Evolutionary conservation across 2,888 invertebrate genomes (phyloP), one percentile per base, ranked within the genome.

Genomic region (Mechanitis mazaeus): DNA sequence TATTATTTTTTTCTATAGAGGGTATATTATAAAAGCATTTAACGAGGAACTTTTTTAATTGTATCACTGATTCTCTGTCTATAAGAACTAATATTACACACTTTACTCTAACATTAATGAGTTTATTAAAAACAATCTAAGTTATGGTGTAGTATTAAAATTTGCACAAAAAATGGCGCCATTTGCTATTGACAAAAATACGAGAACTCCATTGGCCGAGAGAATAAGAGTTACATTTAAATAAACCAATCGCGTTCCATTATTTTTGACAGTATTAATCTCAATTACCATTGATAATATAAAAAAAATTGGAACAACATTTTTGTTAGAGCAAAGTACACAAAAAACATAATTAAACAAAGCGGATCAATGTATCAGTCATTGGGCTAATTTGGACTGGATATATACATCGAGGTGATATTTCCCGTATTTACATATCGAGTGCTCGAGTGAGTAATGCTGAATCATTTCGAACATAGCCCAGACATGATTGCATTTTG

Each of bases 281-380:
- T 47, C 55, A 55, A 33, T 45, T 54, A 45, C 12, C 35, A 42
- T 42, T 55, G 55, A 3, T 54, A 42, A 50, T 31, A 45, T 46
- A 58, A 58, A 58, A 58, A 58, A 55, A 58, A 55, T 59, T 33
- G 45, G 47, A 38, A 4, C 35, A 31, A 54, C 35, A 59, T 47
- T 20, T 54, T n/a, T 50, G 50, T 50, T 50, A 50, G 50, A 50
- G 50, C 31, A 50, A 50, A 50, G 50, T 50, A 50, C 31, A 50
- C 50, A 45, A 35, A 33, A 58, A 55, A 47, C 38, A 33, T 47
- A 58, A 57, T 42, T 28, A 4, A 45, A 64, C 66, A 66, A 64
- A 66, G 64, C 58, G 64, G 66, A 42, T 46, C 64, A 62, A 64
- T 61, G 61, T 62, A 12, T 64, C 62, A 57, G 58, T 64, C 58